Conservation (phyloP, 2,797 vertebrate species). For the Xerus rutilus region DNA sequence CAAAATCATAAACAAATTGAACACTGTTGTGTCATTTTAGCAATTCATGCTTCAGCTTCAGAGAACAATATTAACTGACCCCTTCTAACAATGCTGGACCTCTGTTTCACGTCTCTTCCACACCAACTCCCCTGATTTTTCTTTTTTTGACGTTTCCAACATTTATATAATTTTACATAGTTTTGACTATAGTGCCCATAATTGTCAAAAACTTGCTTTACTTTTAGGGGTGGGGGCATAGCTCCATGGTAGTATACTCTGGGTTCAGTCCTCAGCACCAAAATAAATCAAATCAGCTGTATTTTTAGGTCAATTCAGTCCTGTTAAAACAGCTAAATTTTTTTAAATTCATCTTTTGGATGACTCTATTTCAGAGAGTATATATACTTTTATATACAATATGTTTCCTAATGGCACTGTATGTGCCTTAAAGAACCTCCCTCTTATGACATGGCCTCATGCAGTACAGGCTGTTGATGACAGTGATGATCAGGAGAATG, state of each 20-base stretch:
- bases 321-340: not conserved
- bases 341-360: constrained; percentile 4
- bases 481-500: not conserved
- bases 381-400: not conserved
- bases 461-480: accelerated
- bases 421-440: not conserved
- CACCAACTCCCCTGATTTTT: not conserved
- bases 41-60: not conserved
- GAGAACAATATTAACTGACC: not conserved
- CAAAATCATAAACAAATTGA: not conserved
- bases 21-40: not conserved
- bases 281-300: not conserved
- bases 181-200: not conserved
- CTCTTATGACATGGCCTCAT: not conserved
- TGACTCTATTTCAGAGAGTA: not conserved
- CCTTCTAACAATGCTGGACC: not conserved
- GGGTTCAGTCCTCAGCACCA: not conserved
- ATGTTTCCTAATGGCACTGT: not conserved
- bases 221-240: not conserved
- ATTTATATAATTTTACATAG: not conserved
- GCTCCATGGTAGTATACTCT: not conserved
- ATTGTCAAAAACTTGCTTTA: not conserved
- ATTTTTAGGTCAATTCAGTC: not conserved
- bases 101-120: not conserved
- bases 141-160: not conserved